These are phyloP conservation scores for Psophia crepitans DNA, from an alignment of 2,113 vertebrate genomes.

Conservation along the genomic window DNA sequence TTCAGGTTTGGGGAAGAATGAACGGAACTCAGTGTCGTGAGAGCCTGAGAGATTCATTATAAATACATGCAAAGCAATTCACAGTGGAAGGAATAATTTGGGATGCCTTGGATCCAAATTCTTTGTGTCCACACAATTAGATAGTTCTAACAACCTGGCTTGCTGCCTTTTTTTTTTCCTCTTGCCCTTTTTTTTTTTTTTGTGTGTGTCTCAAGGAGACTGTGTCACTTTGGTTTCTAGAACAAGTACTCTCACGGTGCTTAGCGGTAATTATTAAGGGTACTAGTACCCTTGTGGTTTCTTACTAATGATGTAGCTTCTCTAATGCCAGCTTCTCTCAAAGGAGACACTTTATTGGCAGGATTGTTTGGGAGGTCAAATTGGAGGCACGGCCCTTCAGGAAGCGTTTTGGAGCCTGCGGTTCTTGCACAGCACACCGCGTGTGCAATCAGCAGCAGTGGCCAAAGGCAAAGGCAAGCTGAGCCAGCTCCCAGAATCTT, in stretches of 20 bases:
- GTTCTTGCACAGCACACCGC: background rate
- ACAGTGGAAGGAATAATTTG: background rate
- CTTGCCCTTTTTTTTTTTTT: background rate
- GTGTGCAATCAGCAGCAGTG: fast-evolving
- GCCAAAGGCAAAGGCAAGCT: background rate
- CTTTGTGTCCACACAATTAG: background rate
- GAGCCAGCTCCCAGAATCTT: background rate
- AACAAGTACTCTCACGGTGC: background rate
- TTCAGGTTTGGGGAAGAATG: background rate
- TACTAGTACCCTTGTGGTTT: background rate
- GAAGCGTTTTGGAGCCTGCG: background rate
- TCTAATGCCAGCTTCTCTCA: background rate
- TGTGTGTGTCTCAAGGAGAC: background rate
- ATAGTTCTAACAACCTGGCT: background rate
- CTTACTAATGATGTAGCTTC: background rate
- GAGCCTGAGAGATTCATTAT: background rate
- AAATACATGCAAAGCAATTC: background rate
- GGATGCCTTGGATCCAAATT: background rate
- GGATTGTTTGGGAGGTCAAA: background rate
- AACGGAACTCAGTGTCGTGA: background rate
- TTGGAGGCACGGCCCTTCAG: background rate
- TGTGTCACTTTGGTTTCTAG: background rate
- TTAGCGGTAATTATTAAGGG: background rate
- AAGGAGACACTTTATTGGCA: background rate
- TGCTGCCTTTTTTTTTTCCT: background rate